Evolutionary conservation across 1,140 invertebrate species (phyloP).

Genomic region (Meteorus sp.): DNA sequence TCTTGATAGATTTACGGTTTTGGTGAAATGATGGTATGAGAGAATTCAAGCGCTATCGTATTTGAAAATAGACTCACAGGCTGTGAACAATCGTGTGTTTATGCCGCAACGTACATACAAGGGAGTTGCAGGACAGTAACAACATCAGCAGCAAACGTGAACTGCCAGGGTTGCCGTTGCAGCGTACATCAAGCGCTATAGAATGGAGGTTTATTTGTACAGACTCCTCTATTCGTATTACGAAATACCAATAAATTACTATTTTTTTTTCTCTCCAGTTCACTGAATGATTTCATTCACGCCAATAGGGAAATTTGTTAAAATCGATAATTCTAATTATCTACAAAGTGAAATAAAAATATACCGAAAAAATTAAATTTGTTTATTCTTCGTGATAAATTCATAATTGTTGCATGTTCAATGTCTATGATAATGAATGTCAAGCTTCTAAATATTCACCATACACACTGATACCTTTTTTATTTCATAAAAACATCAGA

Average conservation of each 20-base stretch:
- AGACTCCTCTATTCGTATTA: constrained; percentile 20
- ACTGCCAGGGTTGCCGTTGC: background rate
- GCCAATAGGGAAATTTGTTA: constrained; percentile 18
- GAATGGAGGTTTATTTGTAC: constrained; percentile 13
- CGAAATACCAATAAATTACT: constrained; percentile 34
- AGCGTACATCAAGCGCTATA: constrained; percentile 14
- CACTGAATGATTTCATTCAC: constrained; percentile 25
- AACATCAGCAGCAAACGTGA: constrained; percentile 5
- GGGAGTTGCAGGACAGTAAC: background rate
- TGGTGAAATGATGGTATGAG: no score
- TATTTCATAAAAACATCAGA: no score
- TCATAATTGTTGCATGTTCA: background rate
- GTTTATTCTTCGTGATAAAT: background rate
- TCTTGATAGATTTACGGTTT: no score
- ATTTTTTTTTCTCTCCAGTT: constrained; percentile 22
- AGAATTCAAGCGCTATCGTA: background rate
- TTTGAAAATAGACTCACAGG: constrained; percentile 24
- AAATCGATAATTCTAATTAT: constrained; percentile 27
- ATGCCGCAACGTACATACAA: constrained; percentile 16
- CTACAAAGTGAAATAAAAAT: constrained; percentile 7
- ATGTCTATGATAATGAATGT: no score
- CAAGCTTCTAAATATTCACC: no score
- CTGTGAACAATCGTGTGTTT: constrained; percentile 30
- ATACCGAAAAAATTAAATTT: constrained; percentile 16
- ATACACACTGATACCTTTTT: no score